Evolutionary conservation across 2,797 vertebrate species (phyloP).

Genomic region (Salmo trutta): DNA sequence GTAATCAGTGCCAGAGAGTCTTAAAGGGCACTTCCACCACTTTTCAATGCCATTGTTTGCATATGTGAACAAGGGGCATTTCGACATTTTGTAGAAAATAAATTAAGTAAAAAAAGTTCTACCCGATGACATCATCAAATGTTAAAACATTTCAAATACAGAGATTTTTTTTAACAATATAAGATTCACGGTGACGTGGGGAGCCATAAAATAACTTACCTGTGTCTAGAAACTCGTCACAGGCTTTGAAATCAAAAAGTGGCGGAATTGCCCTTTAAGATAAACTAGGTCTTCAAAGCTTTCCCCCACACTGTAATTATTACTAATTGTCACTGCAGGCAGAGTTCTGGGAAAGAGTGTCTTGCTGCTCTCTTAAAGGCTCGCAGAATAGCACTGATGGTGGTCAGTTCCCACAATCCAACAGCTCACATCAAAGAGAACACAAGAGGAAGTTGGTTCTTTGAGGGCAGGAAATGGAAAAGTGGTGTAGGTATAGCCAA

Average conservation of each 20-base stretch:
- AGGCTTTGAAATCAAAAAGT: too few species aligned
- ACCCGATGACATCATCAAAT: too few species aligned
- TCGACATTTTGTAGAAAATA: too few species aligned
- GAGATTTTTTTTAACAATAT: too few species aligned
- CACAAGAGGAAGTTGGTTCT: constrained; percentile 38
- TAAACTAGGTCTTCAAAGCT: constrained; percentile 79
- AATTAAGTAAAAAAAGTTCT: too few species aligned
- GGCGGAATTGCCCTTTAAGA: constrained; percentile 41
- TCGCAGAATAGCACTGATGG: constrained; percentile 26
- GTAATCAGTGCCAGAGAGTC: constrained; percentile 74
- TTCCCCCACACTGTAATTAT: constrained; percentile 77
- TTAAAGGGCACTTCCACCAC: not conserved
- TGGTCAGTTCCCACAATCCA: constrained; percentile 50
- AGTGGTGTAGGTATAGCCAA: not conserved
- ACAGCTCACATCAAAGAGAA: constrained; percentile 43
- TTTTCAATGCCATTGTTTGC: too few species aligned
- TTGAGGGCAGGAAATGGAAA: constrained; percentile 16
- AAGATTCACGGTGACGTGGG: too few species aligned
- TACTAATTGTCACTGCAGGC: constrained; percentile 71
- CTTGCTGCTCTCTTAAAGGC: constrained; percentile 12
- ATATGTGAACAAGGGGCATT: too few species aligned
- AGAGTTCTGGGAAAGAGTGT: constrained; percentile 37
- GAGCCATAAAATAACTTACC: too few species aligned
- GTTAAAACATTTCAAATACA: too few species aligned
- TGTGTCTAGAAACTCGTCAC: too few species aligned